phyloP scores from a whole-genome alignment of 2,888 invertebrate species.

The Macrosiphum euphorbiae region DNA sequence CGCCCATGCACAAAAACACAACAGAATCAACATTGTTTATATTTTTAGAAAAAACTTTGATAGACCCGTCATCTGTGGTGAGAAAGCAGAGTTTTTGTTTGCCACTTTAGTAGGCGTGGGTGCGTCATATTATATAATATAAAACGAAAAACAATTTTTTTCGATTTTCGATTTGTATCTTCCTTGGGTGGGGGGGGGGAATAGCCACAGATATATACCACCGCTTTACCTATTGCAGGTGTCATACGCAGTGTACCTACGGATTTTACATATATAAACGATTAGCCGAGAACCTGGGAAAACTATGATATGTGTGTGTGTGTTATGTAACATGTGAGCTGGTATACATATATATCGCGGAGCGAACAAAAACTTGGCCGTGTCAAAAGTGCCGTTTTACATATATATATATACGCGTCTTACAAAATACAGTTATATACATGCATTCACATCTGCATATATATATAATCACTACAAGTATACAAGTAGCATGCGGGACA shows the following conservation, averaged over 20 bases:
- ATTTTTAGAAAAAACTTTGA: neutral
- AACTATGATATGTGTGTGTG: neutral
- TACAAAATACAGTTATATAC: slow-evolving; percentile 32
- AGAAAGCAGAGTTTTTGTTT: neutral
- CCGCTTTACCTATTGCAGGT: neutral
- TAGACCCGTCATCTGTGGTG: neutral
- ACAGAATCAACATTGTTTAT: neutral
- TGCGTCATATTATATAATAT: neutral
- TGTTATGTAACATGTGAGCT: neutral
- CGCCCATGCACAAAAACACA: neutral
- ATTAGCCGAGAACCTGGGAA: neutral
- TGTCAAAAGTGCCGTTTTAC: slow-evolving; percentile 54
- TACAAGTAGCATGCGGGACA: neutral
- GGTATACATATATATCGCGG: neutral
- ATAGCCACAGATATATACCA: neutral
- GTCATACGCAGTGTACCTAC: neutral
- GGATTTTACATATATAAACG: neutral
- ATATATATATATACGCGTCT: neutral
- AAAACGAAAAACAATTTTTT: neutral
- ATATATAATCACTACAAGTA: neutral
- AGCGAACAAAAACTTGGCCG: slow-evolving; percentile 14
- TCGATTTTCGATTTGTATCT: neutral
- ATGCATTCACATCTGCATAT: neutral
- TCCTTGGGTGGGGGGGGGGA: neutral
- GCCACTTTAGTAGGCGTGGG: neutral